Conservation (phyloP, 2,797 vertebrate genomes). For the Tamandua tetradactyla region DNA sequence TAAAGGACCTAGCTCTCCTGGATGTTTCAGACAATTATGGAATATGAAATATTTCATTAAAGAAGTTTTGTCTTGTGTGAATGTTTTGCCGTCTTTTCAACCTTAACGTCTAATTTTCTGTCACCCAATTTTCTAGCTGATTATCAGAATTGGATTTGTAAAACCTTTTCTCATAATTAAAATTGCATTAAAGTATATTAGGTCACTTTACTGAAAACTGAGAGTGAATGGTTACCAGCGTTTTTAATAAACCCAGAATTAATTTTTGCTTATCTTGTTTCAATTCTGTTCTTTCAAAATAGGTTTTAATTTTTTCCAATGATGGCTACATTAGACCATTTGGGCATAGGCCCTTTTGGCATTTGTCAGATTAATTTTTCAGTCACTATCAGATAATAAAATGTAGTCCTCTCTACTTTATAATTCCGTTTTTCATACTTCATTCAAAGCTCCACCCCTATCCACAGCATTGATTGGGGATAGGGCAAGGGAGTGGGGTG, state of each 20-base stretch:
- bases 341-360: not conserved
- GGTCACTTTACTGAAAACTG: not conserved
- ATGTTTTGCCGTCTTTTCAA: not conserved
- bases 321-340: not conserved
- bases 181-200: not conserved
- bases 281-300: constrained; percentile 17
- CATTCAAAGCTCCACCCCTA: not conserved
- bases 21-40: constrained; percentile 82
- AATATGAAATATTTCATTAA: constrained; percentile 66
- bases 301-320: constrained; percentile 22
- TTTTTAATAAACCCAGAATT: constrained; percentile 10
- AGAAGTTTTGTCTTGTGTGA: constrained; percentile 76
- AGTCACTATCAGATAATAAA: not conserved
- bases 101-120: not conserved
- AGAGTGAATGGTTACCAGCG: not conserved
- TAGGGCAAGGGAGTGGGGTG: not conserved
- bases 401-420: not conserved
- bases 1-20: constrained; percentile 91
- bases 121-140: not conserved
- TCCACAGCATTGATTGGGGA: not conserved
- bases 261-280: constrained; percentile 26
- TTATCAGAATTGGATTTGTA: not conserved
- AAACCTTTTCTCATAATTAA: not conserved
- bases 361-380: constrained; percentile 5
- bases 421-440: not conserved